Evolutionary conservation across 2,797 vertebrate species (phyloP).

Genomic region (Molossus molossus): DNA sequence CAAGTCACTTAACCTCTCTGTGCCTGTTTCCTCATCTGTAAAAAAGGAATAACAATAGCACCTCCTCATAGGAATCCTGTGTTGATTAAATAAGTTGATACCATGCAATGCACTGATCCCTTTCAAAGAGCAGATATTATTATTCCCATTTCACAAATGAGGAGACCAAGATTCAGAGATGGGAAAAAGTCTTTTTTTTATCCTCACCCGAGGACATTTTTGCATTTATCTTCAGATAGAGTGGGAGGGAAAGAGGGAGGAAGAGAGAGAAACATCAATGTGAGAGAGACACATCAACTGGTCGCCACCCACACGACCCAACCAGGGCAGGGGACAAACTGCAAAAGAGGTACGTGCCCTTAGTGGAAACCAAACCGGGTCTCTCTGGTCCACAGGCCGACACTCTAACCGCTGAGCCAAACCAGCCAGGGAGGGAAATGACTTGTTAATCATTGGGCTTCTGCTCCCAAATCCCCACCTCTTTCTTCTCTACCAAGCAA

Average conservation of each 20-base stretch:
- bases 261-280: no score
- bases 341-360: neutral
- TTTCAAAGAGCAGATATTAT: slow-evolving; percentile 1
- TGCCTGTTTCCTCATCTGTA: slow-evolving; percentile 48
- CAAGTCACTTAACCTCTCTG: slow-evolving; percentile 59
- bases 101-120: neutral
- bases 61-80: neutral
- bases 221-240: no score
- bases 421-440: neutral
- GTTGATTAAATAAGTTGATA: slow-evolving; percentile 20
- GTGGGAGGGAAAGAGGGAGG: no score
- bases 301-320: no score
- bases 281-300: no score
- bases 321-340: no score
- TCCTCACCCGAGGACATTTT: no score
- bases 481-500: neutral
- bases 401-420: neutral
- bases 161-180: slow-evolving; percentile 63
- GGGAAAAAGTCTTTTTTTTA: neutral
- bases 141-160: slow-evolving; percentile 55
- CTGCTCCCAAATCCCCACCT: neutral
- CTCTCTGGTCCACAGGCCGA: neutral
- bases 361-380: neutral
- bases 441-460: neutral
- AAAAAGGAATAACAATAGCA: slow-evolving; percentile 24